Conservation (phyloP, 2,113 vertebrate species). For the Mus musculus region DNA sequence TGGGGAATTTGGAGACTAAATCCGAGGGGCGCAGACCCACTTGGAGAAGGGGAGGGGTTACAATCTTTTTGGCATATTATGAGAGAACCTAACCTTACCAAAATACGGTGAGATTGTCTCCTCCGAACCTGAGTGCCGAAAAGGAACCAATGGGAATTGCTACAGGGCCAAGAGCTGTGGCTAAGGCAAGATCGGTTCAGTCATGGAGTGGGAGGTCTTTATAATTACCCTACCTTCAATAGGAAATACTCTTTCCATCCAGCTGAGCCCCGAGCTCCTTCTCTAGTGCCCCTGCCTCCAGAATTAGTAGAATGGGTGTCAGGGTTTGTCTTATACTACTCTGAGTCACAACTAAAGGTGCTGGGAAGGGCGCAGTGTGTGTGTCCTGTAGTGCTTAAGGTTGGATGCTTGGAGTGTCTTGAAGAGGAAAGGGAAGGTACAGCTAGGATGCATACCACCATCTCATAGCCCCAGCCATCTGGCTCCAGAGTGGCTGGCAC, state of each 20-base stretch:
- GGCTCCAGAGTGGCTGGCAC: conserved; percentile 10
- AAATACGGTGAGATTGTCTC: background rate
- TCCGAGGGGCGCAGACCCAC: background rate
- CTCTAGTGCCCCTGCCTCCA: background rate
- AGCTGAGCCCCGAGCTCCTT: background rate
- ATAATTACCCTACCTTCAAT: background rate
- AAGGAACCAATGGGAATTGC: background rate
- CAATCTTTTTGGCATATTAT: background rate
- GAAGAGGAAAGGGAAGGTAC: background rate
- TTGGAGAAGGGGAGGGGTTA: background rate
- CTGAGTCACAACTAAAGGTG: conserved; percentile 11
- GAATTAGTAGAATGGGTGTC: background rate
- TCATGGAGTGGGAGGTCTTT: background rate
- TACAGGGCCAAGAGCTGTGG: background rate
- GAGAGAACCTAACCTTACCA: background rate
- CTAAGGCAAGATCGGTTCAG: background rate
- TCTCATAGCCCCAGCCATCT: conserved; percentile 41
- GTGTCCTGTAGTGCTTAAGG: background rate
- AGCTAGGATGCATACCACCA: background rate
- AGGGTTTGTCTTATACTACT: conserved; percentile 14
- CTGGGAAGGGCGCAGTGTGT: background rate
- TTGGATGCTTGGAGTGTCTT: conserved; percentile 38
- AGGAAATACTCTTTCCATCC: background rate
- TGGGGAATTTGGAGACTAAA: background rate
- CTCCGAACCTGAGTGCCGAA: background rate